phyloP scores from a whole-genome alignment of 2,797 vertebrate species.

The Halcyon leucocephala region DNA sequence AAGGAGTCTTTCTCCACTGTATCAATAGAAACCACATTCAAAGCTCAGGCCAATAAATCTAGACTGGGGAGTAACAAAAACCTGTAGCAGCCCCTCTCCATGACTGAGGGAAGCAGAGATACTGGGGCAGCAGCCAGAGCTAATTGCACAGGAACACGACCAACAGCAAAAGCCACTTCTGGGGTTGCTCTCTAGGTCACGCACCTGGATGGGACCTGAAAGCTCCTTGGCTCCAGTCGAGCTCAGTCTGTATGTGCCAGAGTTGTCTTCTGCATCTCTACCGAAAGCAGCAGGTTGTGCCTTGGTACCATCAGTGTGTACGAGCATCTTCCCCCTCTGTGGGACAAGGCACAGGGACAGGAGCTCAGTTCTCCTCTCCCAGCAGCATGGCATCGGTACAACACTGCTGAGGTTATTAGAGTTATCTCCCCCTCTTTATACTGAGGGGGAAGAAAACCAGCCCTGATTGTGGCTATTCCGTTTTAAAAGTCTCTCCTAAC shows the following conservation, averaged over 20 bases:
- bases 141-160: neutral
- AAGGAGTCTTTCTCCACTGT: neutral
- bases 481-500: neutral
- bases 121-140: neutral
- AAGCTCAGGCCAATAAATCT: neutral
- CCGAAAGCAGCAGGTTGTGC: neutral
- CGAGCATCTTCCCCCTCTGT: neutral
- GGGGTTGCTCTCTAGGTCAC: neutral
- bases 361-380: neutral
- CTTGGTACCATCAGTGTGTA: fast-evolving
- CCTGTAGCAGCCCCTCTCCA: neutral
- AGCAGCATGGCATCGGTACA: neutral
- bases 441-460: neutral
- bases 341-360: fast-evolving
- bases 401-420: neutral
- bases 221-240: fast-evolving
- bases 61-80: neutral
- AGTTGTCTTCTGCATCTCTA: neutral
- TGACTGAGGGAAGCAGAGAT: fast-evolving
- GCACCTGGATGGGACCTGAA: neutral
- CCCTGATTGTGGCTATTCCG: neutral
- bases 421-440: neutral
- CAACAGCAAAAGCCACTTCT: neutral
- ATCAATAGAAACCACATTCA: neutral
- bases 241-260: neutral